Base-by-base conservation (phyloP, 2,888 invertebrate genomes). In the Tricholauxania praeusta region DNA sequence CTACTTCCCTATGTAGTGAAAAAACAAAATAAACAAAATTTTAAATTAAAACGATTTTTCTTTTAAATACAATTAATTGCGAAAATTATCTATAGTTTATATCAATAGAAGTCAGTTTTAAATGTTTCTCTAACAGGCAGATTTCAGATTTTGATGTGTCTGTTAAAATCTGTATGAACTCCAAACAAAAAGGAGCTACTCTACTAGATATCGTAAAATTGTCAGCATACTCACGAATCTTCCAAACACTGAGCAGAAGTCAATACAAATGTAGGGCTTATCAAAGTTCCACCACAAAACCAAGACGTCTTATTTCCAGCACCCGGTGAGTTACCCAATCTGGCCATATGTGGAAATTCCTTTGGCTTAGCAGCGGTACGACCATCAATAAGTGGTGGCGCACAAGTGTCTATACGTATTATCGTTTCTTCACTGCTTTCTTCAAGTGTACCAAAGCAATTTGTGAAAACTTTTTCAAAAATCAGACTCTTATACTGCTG, bases 231-330 rank as follows among this genome's bases (percentile, higher is more conserved):
- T 78, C 71, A 78, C 48, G 79, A 73, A 17, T 76, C 59, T 39
- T 39, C 39, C n/a, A 82, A 78, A 76, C 91, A 91, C 79, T 91
- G 91, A 0, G 89, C 91, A 4, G 90, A 90, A 3, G 90, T 90
- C 51, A 91, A 79, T 2, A 91, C 87, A 59, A 73, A 81, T 14
- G 71, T 75, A 15, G 78, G 76, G 60, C 78, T 82, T 12, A 85
- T 79, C 5, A 85, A 72, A 1, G 82, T 82, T 8, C 85, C 84
- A 19, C 83, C 85, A 64, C 85, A 84, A 67, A 85, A 80, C 84
- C 84, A 84, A 17, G 77, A 76, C 3, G 74, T 75, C 12, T 88
- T 86, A 22, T 71, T 57, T 59, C 71, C 71, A 53, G 67, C 60
- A 47, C 17, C 48, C 15, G 28, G 70, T 55, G 76, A 71, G 52